Base-by-base conservation (phyloP, 2,797 vertebrate species). In the Squalus acanthias region DNA sequence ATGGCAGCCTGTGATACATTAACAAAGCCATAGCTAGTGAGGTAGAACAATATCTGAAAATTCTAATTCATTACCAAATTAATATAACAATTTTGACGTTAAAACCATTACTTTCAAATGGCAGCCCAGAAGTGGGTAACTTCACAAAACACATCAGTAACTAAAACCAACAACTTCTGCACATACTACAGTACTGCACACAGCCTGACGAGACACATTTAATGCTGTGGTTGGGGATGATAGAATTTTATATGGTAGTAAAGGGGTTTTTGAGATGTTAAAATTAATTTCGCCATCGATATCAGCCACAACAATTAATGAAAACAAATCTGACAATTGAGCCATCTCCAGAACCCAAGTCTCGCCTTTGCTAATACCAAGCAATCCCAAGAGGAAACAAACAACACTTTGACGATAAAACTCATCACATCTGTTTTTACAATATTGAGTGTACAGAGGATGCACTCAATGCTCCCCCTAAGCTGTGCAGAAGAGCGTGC, bases 1-100 rank as follows among this genome's bases (percentile, higher is more conserved):
- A 99, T 97, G 67, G 99, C 99, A 97, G 99, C 99, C 99, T 99
- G 97, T 50, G 89, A 97, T 67, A 97, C 74, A 85, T 39, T 63
- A 17, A 24, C 65, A 96, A 96, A 96, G 1, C 0, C 70, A 95
- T 8, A 76, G 50, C 29, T 57, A 57, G 17, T 94, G 65, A 46
- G 5, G 50, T 17, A 74, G 50, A 67, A 46, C 39, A 85, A 0
- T 6, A 20, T 85, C 33, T 33, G 8, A 76, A 76, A n/a, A 4
- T n/a, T 91, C 88, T 63, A 20, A 63, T 91, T 91, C 6, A 91
- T 63, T 67, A 20, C 17, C 91, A 93, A 93, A 93, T 93, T 67
- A 65, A 5, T 60, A 33, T 0, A 33, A n/a, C 63, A 9, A 93
- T 93, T 93, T 93, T 67, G 33, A n/a, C 17, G 22, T 69, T 69